Evolutionary conservation across 2,113 vertebrate genomes (phyloP).

Genomic region (Rhea americana): DNA sequence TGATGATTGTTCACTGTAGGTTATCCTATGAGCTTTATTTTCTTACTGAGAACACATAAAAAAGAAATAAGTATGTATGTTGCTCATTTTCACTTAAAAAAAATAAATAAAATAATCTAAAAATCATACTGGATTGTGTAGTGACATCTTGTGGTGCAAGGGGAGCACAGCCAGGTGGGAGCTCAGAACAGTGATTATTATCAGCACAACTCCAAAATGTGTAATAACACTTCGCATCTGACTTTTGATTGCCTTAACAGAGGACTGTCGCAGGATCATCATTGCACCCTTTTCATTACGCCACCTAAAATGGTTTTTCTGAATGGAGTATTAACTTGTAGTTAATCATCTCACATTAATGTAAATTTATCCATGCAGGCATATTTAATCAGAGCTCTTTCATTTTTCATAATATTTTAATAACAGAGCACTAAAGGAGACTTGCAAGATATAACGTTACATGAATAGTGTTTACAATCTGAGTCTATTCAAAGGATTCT

Average conservation of each 20-base stretch:
- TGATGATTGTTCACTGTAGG: not conserved
- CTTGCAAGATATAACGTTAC: slow-evolving; percentile 56
- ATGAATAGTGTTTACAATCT: slow-evolving; percentile 53
- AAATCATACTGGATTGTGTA: slow-evolving; percentile 74
- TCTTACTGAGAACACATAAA: slow-evolving; percentile 36
- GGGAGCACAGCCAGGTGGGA: slow-evolving; percentile 17
- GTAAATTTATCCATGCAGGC: slow-evolving; percentile 60
- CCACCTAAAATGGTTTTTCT: slow-evolving; percentile 57
- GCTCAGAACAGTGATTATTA: not conserved
- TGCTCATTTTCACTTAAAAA: slow-evolving; percentile 39
- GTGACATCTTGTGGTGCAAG: slow-evolving; percentile 80
- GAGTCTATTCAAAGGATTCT: not conserved
- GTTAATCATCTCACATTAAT: slow-evolving; percentile 69
- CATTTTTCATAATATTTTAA: slow-evolving; percentile 74
- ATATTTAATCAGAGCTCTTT: slow-evolving; percentile 71
- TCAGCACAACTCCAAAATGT: slow-evolving; percentile 17
- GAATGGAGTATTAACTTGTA: slow-evolving; percentile 57
- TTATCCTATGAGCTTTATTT: slow-evolving; percentile 19
- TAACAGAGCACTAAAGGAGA: slow-evolving; percentile 60
- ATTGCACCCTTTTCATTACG: slow-evolving; percentile 38
- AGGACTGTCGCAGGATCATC: slow-evolving; percentile 23
- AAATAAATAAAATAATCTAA: not conserved
- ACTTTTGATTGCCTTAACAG: slow-evolving; percentile 54
- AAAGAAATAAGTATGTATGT: slow-evolving; percentile 39
- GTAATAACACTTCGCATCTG: slow-evolving; percentile 28